Conservation (phyloP, 1,140 invertebrate species). For the Chironomus striatipennis region DNA sequence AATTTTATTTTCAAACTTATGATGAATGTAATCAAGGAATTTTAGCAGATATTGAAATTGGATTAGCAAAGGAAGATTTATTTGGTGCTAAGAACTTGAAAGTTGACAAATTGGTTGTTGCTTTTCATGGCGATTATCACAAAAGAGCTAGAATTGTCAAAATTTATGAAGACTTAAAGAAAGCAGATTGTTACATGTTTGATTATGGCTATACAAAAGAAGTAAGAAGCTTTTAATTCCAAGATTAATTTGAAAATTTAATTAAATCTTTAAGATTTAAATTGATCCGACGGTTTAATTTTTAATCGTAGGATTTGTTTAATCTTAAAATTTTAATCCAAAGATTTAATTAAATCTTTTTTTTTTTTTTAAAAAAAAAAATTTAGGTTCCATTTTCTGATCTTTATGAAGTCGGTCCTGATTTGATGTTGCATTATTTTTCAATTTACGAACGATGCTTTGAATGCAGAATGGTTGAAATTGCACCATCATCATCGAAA, state of each 20-base stretch:
- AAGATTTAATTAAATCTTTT: too few relatives aligned
- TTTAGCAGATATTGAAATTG: too few relatives aligned
- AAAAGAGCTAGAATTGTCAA: neutral
- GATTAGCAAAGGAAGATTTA: neutral
- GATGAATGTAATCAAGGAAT: neutral
- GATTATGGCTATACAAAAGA: neutral
- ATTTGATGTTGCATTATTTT: neutral
- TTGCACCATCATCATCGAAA: constrained; percentile 53
- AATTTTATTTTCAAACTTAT: neutral
- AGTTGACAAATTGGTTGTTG: neutral
- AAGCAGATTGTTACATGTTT: neutral
- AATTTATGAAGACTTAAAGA: neutral
- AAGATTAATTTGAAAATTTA: neutral
- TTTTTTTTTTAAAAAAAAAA: too few relatives aligned
- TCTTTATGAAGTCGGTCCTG: neutral
- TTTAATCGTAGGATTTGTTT: too few relatives aligned
- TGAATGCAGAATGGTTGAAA: constrained; percentile 56
- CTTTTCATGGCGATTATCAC: neutral
- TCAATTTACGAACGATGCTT: constrained; percentile 52
- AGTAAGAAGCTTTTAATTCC: neutral
- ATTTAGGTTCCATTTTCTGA: neutral
- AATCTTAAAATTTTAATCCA: neutral
- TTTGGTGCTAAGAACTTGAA: neutral
- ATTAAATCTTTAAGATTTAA: too few relatives aligned
- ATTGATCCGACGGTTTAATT: too few relatives aligned